These are phyloP conservation scores for Dysmachus trigonus DNA, from an alignment of 2,888 invertebrate genomes.

Conservation along the genomic window DNA sequence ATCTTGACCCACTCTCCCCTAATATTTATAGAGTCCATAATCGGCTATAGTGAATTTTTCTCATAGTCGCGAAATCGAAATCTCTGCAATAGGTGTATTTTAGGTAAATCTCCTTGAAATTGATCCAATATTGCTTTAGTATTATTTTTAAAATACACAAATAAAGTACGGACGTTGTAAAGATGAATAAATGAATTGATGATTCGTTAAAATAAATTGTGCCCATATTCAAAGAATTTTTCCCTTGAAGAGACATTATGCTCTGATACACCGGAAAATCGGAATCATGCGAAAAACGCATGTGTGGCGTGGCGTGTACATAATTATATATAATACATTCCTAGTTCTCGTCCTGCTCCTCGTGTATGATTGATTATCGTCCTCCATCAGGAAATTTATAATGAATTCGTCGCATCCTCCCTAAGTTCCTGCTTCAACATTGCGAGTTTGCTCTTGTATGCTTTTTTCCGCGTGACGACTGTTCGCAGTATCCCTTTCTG, in stretches of 20 bases:
- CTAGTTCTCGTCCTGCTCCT: background rate
- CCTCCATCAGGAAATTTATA: background rate
- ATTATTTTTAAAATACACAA: background rate
- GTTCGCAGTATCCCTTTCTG: background rate
- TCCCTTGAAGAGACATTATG: background rate
- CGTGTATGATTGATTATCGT: background rate
- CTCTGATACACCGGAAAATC: background rate
- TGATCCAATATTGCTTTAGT: no score
- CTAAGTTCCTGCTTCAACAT: background rate
- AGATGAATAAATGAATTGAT: no score
- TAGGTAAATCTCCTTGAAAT: no score
- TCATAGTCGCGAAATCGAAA: no score
- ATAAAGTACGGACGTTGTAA: no score
- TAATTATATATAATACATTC: background rate
- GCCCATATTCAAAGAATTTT: background rate
- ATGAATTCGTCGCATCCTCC: background rate
- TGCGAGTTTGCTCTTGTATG: background rate
- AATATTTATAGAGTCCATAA: no score
- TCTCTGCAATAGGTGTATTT: no score
- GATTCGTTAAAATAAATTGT: background rate
- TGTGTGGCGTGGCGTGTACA: background rate
- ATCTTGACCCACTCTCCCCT: no score
- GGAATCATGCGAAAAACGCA: background rate
- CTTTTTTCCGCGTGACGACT: background rate
- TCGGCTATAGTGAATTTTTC: no score